Evolutionary conservation across 2,113 vertebrate genomes (phyloP), one percentile per base, ranked within the genome.

Genomic region (Coptodon rendalli): DNA sequence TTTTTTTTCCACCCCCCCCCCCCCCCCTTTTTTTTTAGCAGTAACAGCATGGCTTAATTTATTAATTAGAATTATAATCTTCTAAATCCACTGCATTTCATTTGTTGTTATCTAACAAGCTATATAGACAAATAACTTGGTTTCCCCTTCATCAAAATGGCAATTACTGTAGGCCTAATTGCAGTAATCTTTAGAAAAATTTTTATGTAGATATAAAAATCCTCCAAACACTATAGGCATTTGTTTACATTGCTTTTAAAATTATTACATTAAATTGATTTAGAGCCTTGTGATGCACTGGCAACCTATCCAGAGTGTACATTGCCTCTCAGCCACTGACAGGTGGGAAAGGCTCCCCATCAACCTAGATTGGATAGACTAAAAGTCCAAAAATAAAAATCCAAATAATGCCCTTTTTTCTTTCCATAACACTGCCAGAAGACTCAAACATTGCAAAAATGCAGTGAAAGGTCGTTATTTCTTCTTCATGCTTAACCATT

Each of bases 1-100:
- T n/a, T n/a, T n/a, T n/a, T n/a, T n/a, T n/a, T n/a, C n/a, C n/a
- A n/a, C 13, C 31, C 2, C 12, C 5, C 40, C 40, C 12, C 3
- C 11, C 1, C 19, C 4, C 0, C 0, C 0, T 14, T 82, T 36
- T 85, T 34, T 50, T 27, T 5, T 11, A 22, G 27, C 10, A 24
- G 16, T 84, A 3, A 13, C 3, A 66, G 6, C 36, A 34, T 50
- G 27, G 45, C 54, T 34, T 43, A 43, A 56, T n/a, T 81, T 27
- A 83, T 52, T 68, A 53, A 84, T 54, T 7, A 56, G 82, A 81
- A 81, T 53, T 43, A 9, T 66, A 11, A 27, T 68, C 3, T 52
- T 50, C 80, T 68, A 52, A 22, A 68, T 57, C 29, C 1, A 43
- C 45, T 88, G 17, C 3, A 57, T 57, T 22, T 5, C 6, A 61